Conservation (phyloP, 2,113 vertebrate genomes). For the Triplophysa siluroides region DNA sequence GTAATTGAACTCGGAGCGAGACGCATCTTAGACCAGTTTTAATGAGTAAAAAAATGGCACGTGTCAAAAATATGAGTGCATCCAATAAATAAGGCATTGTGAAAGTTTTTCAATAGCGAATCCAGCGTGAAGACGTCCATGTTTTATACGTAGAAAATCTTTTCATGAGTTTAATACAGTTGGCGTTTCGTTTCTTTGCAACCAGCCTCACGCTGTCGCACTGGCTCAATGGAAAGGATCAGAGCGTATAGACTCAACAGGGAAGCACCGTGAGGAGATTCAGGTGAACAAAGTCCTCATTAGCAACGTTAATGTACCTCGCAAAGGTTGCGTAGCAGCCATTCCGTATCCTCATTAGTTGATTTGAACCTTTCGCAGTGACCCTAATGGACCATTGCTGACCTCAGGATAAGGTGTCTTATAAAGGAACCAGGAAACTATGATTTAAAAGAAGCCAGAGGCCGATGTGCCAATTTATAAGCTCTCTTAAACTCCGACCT, state of each 20-base stretch:
- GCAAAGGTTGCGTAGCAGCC: conserved; percentile 27
- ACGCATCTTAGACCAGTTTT: conserved; percentile 3
- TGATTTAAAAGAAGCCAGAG: conserved; percentile 6
- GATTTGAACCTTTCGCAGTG: conserved; percentile 45
- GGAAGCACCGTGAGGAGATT: not conserved
- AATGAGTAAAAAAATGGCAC: not conserved
- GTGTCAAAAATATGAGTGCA: conserved; percentile 11
- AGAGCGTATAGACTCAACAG: conserved; percentile 9
- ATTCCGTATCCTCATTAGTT: conserved; percentile 21
- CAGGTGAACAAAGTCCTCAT: conserved; percentile 45
- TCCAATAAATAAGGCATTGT: not conserved
- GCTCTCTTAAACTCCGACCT: conserved; percentile 12
- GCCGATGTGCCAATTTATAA: conserved; percentile 31
- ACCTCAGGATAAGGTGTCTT: conserved; percentile 26
- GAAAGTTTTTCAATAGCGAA: not conserved
- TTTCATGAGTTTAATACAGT: not conserved
- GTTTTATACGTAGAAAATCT: not conserved
- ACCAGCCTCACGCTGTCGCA: not conserved
- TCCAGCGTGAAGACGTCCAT: too few species aligned
- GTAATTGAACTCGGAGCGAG: conserved; percentile 2
- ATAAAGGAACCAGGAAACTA: conserved; percentile 2
- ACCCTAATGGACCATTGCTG: conserved; percentile 44
- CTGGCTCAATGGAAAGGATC: conserved; percentile 19
- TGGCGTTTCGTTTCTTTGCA: not conserved
- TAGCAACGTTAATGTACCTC: conserved; percentile 28